Evolutionary conservation across 2,113 vertebrate species (phyloP).

Genomic region (Entosphenus tridentatus): DNA sequence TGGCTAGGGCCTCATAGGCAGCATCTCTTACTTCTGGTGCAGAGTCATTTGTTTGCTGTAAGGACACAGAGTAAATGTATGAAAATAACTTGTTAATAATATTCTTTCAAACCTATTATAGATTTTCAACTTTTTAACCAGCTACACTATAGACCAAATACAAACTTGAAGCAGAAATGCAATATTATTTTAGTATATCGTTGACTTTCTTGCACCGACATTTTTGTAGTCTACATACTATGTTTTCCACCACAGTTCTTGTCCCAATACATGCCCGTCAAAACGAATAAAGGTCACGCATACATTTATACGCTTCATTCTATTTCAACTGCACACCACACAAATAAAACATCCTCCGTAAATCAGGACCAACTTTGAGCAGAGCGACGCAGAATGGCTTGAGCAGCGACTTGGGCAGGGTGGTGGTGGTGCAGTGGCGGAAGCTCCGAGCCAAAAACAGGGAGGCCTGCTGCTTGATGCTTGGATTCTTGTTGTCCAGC

Average conservation of each 20-base stretch:
- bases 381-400: slow-evolving; percentile 82
- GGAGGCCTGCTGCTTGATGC: slow-evolving; percentile 88
- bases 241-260: too few relatives aligned
- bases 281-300: too few relatives aligned
- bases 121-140: too few relatives aligned
- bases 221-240: too few relatives aligned
- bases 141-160: too few relatives aligned
- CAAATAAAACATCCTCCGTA: too few relatives aligned
- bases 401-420: slow-evolving; percentile 57
- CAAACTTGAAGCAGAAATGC: neutral
- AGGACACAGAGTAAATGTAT: slow-evolving; percentile 7
- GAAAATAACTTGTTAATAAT: too few relatives aligned
- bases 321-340: too few relatives aligned
- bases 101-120: too few relatives aligned
- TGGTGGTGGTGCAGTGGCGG: slow-evolving; percentile 58
- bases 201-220: too few relatives aligned
- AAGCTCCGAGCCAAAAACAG: slow-evolving; percentile 86
- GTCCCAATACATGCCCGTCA: too few relatives aligned
- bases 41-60: slow-evolving; percentile 85
- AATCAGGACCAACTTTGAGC: slow-evolving; percentile 40
- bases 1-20: slow-evolving; percentile 80
- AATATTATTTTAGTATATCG: neutral
- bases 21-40: slow-evolving; percentile 84
- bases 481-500: slow-evolving; percentile 98
- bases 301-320: too few relatives aligned